Evolutionary conservation across 2,888 invertebrate species (phyloP).

Genomic region (Parelbella ahira): DNA sequence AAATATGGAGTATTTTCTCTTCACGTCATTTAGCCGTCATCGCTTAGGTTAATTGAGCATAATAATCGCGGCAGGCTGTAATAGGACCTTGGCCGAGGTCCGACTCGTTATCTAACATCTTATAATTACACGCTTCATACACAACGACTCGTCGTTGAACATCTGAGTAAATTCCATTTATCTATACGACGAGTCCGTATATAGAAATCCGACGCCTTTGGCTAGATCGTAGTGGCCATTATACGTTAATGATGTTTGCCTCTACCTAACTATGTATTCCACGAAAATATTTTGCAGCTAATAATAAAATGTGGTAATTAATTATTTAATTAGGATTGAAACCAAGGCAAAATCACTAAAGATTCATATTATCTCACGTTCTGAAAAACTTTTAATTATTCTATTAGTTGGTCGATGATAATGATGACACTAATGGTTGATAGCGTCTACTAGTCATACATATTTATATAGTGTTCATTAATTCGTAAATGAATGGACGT

Average conservation of each 20-base stretch:
- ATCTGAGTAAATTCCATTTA: constrained; percentile 11
- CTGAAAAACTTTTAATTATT: constrained; percentile 1
- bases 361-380: constrained; percentile 4
- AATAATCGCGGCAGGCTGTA: constrained; percentile 28
- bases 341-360: background rate
- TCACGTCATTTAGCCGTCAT: too few species aligned
- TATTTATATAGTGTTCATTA: too few species aligned
- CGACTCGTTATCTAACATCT: constrained; percentile 16
- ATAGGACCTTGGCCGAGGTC: constrained; percentile 32
- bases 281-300: too few species aligned
- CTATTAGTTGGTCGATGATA: background rate
- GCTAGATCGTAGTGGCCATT: too few species aligned
- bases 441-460: too few species aligned
- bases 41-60: constrained; percentile 32
- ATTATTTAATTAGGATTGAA: constrained; percentile 1
- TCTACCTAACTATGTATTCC: too few species aligned
- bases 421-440: too few species aligned
- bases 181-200: background rate
- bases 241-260: constrained; percentile 7
- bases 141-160: constrained; percentile 8
- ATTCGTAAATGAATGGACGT: too few species aligned
- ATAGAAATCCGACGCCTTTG: too few species aligned
- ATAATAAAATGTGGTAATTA: too few species aligned
- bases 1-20: too few species aligned
- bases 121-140: constrained; percentile 11